Base-by-base conservation (phyloP, 2,888 invertebrate genomes). In the Hyposoter dolosus region DNA sequence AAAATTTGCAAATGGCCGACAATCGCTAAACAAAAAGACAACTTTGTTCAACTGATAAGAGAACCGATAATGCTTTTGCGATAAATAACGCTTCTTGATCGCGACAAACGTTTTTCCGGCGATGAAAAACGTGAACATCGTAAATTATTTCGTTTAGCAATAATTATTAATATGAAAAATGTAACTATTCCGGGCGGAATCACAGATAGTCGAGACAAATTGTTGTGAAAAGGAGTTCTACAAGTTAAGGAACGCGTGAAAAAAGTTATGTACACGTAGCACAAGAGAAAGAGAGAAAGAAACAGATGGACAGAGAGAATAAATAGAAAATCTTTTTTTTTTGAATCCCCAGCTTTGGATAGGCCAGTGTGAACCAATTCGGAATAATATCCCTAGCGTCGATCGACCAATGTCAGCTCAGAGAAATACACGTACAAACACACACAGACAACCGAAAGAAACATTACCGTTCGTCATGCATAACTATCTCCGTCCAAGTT, bases 331-430 rank as follows among this genome's bases (percentile, higher is more conserved):
- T 75, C 66, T 60, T 78, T 84, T 82, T 82, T 78, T 78, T 71
- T 69, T 19, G n/a, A 78, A 79, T 56, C 69, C 65, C 65, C 65
- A 78, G 86, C 82, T 82, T 69, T 65, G 75, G 77, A 84, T 82
- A 86, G 84, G 86, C 74, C 74, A 63, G 43, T 35, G 50, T 35
- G 40, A 77, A 35, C 47, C 81, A 79, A 76, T 78, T 79, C 78
- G 53, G 56, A 69, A 65, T 82, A 78, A 71, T 79, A 75, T 84
- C 83, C 84, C 83, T 82, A 86, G 86, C 75, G n/a, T 66, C 45
- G 40, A 75, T 66, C 84, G 78, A 79, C 86, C 84, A 86, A 86
- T 86, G 69, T 84, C 45, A 68, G 12, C 53, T 19, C 56, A 77
- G 80, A 77, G 35, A 45, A 28, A 78, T n/a, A 32, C 53, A 65